Base-by-base conservation (phyloP, 1,140 invertebrate genomes). In the Planococcus citri region DNA sequence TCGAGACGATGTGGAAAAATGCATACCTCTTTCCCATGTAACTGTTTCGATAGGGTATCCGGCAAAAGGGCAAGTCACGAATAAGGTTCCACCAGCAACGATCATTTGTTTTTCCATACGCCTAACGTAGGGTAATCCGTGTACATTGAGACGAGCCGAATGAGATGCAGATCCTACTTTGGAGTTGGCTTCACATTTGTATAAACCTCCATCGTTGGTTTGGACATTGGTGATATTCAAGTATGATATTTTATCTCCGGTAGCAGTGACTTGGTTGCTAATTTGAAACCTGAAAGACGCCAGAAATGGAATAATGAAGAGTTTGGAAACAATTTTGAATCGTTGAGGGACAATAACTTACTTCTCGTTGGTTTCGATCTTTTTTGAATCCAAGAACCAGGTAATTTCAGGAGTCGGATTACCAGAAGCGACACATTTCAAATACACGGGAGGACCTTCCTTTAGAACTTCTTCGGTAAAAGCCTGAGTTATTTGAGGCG, bases 51-150 rank as follows among this genome's bases (percentile, higher is more conserved):
- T 92, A 3, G 95, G 95, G 78, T 95, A 93, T 69, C 95, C 95
- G 73, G 93, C 92, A 14, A 96, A 93, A 9, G 94, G 92, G 76
- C 94, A 97, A 71, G 91, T 90, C 0, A 95, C 89, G 69, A 91
- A 84, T 70, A 95, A 82, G 14, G 85, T 91, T 77, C 95, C 91
- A 71, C 93, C 93, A 57, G 94, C 93, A 8, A 96, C 94, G 57
- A 96, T 94, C 25, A 92, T 90, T 75, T 94, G 89, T 78, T 97
- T 96, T 76, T 93, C 90, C 91, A 95, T 95, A 27, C 89, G 85
- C 41, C 91, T 85, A 70, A 95, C 90, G 78, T 91, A 92, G 0
- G 92, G 92, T 72, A 91, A 80, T 73, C 94, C 94, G 76, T 95
- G 94, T 12, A 97, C 90, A 79, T 97, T 95, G 17, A 97, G 84